phyloP scores from a whole-genome alignment of 2,888 invertebrate species.

The Drosophila phalerata region DNA sequence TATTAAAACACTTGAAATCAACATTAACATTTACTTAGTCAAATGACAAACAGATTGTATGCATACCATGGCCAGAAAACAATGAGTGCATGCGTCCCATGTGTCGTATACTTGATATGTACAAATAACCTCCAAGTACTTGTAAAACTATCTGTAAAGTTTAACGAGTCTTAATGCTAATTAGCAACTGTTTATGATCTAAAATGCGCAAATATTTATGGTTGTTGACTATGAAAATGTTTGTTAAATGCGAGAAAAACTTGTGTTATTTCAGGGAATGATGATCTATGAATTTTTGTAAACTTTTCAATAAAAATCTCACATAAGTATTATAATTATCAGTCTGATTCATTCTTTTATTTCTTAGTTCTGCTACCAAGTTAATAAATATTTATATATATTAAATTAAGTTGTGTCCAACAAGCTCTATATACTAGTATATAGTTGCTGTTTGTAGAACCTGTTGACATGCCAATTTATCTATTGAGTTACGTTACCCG shows the following conservation, averaged over 20 bases:
- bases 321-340: too few species aligned
- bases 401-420: too few species aligned
- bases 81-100: slow-evolving; percentile 13
- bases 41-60: slow-evolving; percentile 40
- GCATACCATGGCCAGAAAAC: background rate
- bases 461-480: slow-evolving; percentile 61
- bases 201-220: background rate
- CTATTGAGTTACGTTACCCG: slow-evolving; percentile 50
- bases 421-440: too few species aligned
- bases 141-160: slow-evolving; percentile 20
- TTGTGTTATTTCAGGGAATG: background rate
- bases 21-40: slow-evolving; percentile 55
- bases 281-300: slow-evolving; percentile 2
- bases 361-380: too few species aligned
- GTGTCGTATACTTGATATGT: slow-evolving; percentile 52
- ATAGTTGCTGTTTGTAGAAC: slow-evolving; percentile 11
- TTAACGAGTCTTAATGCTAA: slow-evolving; percentile 28
- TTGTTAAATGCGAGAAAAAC: background rate
- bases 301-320: too few species aligned
- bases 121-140: slow-evolving; percentile 13
- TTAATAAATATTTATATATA: too few species aligned
- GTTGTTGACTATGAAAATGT: background rate
- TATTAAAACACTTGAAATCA: slow-evolving; percentile 42
- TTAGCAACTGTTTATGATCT: slow-evolving; percentile 28
- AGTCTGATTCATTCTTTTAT: too few species aligned